Conservation (phyloP, 2,113 vertebrate species). For the Sebastes schlegelii region DNA sequence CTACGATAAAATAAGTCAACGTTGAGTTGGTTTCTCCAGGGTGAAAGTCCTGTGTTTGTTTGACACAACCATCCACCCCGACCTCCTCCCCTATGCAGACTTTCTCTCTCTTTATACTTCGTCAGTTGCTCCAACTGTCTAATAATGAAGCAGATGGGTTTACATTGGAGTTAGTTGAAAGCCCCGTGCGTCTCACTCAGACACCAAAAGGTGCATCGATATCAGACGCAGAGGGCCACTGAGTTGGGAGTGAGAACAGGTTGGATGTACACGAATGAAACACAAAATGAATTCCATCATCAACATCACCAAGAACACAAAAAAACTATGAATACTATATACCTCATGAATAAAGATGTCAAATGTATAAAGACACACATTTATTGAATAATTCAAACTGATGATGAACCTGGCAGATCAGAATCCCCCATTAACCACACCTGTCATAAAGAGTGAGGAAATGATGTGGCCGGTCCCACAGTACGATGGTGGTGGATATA, state of each 20-base stretch:
- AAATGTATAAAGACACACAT: background rate
- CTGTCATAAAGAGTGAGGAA: slow-evolving; percentile 5
- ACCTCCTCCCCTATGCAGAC: no score
- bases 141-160: no score
- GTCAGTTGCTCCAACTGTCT: no score
- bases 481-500: background rate
- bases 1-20: no score
- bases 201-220: background rate
- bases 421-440: background rate
- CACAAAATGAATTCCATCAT: background rate
- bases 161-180: background rate
- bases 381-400: background rate
- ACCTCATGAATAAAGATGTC: background rate
- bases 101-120: no score
- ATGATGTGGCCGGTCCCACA: background rate
- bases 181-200: background rate
- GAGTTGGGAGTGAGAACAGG: background rate
- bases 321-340: background rate
- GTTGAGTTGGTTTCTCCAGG: no score
- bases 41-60: no score
- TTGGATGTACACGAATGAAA: background rate
- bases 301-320: background rate
- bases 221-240: background rate
- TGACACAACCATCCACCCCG: no score
- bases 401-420: background rate